Evolutionary conservation across 2,797 vertebrate species (phyloP).

Genomic region (Pyrocephalus nanus): DNA sequence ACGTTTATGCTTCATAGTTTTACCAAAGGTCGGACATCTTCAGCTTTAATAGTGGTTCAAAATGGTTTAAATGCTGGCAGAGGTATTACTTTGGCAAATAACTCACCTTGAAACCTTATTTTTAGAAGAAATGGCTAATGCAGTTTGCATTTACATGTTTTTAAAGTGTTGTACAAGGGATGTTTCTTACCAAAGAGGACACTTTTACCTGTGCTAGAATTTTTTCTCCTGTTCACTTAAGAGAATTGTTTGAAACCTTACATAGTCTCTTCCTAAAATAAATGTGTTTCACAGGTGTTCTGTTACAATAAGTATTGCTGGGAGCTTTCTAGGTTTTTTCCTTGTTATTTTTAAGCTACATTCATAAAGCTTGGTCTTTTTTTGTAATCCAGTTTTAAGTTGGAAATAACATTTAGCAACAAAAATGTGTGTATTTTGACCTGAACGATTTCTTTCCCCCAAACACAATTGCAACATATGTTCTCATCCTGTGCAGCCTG

Average conservation of each 20-base stretch:
- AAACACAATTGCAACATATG: neutral
- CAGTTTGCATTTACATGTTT: neutral
- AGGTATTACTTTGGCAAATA: neutral
- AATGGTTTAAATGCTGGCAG: neutral
- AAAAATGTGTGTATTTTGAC: neutral
- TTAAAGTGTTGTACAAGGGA: neutral
- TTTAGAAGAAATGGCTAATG: neutral
- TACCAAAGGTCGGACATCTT: neutral
- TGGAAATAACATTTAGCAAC: neutral
- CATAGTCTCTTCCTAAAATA: neutral
- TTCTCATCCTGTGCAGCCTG: neutral
- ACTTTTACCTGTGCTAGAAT: neutral
- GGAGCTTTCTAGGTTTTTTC: neutral
- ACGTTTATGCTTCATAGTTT: neutral
- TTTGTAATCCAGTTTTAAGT: neutral
- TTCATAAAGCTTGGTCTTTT: neutral
- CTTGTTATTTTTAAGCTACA: neutral
- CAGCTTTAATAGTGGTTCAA: neutral
- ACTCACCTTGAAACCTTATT: neutral
- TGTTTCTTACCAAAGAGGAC: fast-evolving
- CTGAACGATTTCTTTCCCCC: neutral
- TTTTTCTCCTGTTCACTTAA: neutral
- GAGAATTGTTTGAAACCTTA: neutral
- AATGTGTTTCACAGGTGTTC: neutral
- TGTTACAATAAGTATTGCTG: neutral